These are phyloP conservation scores for Aratinga solstitialis DNA, from an alignment of 2,797 vertebrate genomes.

Conservation along the genomic window DNA sequence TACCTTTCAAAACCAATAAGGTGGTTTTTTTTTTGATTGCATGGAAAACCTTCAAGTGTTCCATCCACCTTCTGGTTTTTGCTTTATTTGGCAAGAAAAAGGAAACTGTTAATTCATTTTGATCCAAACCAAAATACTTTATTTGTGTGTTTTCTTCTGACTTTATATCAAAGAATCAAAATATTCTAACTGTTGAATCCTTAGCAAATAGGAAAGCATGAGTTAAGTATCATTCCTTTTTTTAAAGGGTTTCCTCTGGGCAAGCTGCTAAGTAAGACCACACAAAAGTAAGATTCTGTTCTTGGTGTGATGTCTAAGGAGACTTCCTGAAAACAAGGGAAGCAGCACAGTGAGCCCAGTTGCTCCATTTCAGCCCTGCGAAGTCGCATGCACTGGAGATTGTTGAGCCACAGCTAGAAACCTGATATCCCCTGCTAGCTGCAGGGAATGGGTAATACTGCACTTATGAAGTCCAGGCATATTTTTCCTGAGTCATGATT, in stretches of 20 bases:
- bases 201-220: neutral
- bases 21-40: neutral
- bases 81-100: neutral
- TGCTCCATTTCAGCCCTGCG: accelerated
- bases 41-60: neutral
- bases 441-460: neutral
- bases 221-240: neutral
- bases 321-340: neutral
- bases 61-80: neutral
- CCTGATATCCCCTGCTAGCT: neutral
- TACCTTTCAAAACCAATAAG: neutral
- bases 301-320: neutral
- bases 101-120: neutral
- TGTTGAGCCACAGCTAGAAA: neutral
- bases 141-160: neutral
- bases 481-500: neutral
- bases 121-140: neutral
- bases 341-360: neutral
- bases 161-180: neutral
- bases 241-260: neutral
- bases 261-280: neutral
- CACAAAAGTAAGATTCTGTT: neutral
- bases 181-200: neutral
- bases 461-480: neutral
- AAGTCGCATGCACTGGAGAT: neutral